These are phyloP conservation scores for Lagocephalus sceleratus DNA, from an alignment of 2,797 vertebrate species.

Conservation along the genomic window DNA sequence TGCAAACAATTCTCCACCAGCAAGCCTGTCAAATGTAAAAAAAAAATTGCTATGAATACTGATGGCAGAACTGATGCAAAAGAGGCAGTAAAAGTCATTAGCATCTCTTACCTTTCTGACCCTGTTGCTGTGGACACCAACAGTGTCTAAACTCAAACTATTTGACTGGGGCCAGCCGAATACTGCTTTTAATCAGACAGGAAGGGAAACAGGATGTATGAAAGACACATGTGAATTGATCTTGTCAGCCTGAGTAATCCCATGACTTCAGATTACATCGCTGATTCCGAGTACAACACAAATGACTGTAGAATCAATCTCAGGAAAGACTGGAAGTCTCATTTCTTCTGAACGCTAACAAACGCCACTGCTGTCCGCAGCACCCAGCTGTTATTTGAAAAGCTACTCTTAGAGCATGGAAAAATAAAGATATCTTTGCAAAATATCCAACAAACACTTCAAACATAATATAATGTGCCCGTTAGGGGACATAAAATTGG, in stretches of 20 bases:
- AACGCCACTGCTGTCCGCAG: no score
- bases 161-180: conserved; percentile 7
- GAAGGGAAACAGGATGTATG: conserved; percentile 52
- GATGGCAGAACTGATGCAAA: not conserved
- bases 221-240: conserved; percentile 45
- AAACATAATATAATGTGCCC: no score
- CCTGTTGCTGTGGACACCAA: conserved; percentile 5
- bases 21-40: no score
- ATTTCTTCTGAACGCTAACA: conserved; percentile 1
- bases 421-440: no score
- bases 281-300: conserved; percentile 18
- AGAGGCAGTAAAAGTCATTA: not conserved
- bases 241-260: conserved; percentile 36
- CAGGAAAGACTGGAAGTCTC: conserved; percentile 2
- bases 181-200: conserved; percentile 38
- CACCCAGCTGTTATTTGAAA: no score
- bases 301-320: conserved; percentile 15
- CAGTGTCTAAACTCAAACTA: conserved; percentile 10
- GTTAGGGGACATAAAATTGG: no score
- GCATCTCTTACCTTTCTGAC: conserved; percentile 2
- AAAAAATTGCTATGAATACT: no score
- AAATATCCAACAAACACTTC: no score
- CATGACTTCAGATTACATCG: conserved; percentile 43
- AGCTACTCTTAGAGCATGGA: no score
- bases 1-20: no score